Base-by-base conservation (phyloP, 2,888 invertebrate species). In the Dichetophora obliterata region DNA sequence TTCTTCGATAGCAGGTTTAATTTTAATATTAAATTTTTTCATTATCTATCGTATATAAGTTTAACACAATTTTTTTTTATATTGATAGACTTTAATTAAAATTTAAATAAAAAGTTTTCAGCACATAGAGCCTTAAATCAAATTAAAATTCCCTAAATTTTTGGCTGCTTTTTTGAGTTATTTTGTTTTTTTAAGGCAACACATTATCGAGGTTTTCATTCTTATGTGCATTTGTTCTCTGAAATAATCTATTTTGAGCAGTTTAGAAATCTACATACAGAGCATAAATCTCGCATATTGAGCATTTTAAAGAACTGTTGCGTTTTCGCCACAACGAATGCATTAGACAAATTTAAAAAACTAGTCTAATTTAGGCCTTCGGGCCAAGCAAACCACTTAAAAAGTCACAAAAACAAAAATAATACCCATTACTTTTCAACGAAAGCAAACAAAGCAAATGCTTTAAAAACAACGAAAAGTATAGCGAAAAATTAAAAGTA, bases 331-430 rank as follows among this genome's bases (percentile, higher is more conserved):
- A 59, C 31, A 8, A 34, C 34, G 24, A 50, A 68, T 68, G 68
- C 68, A 50, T 50, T 22, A 19, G 24, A 50, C 24, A 68, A 14
- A 50, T 68, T 50, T 43, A 11, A 11, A 43, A 43, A 43, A 43
- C 43, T 27, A 68, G 68, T 68, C 68, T 68, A 68, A 31, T 27
- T 27, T 50, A 50, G 68, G 68, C 68, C 68, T 68, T 68, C 50
- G 68, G 68, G 68, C 68, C 48, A 52, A 22, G 50, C 68, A 68
- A 68, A 50, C 24, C 68, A 27, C 19, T 48, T 31, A 16, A 65
- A 34, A 34, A 65, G 37, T 31, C 31, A 4, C 5, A 65, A 65
- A 34, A 65, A 61, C 1, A 16, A 31, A 34, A 37, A 34, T 2
- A 31, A 31, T 31, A 34, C 11, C 19, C 19, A 50, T 5, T 9